Evolutionary conservation across 2,888 invertebrate species (phyloP).

Genomic region (Cataglyphis rosenhaueri): DNA sequence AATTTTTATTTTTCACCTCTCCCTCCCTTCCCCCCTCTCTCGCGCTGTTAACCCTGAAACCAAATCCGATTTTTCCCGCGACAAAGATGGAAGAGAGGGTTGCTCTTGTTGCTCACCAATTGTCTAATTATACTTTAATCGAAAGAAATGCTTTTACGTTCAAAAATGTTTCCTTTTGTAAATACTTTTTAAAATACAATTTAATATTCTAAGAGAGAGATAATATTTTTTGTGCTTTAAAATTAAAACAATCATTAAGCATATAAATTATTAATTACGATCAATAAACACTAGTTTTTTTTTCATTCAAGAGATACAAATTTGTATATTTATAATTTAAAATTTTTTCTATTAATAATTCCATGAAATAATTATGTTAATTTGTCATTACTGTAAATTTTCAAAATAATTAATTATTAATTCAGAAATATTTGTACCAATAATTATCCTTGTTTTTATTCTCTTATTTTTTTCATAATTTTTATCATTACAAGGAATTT

Average conservation of each 20-base stretch:
- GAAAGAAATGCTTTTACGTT: not conserved
- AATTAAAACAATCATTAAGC: not conserved
- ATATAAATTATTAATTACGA: not conserved
- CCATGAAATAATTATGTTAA: not conserved
- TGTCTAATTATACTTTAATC: not conserved
- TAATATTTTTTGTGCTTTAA: not conserved
- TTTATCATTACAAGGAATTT: not conserved
- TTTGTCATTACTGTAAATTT: not conserved
- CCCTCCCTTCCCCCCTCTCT: not conserved
- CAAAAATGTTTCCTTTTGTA: not conserved
- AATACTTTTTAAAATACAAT: not conserved
- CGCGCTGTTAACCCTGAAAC: constrained; percentile 67
- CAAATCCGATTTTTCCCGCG: constrained; percentile 55
- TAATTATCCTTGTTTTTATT: not conserved
- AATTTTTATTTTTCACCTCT: constrained; percentile 1
- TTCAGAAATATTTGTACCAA: not conserved
- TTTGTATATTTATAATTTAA: too few relatives aligned
- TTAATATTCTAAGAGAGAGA: not conserved
- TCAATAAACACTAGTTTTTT: not conserved
- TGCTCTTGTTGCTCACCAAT: constrained; percentile 4
- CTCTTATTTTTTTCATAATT: not conserved
- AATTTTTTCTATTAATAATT: too few relatives aligned
- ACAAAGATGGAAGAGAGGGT: constrained; percentile 34
- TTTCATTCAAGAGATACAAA: not conserved
- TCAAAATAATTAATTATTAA: not conserved